Evolutionary conservation across 2,113 vertebrate species (phyloP).

Genomic region (Ochotona curzoniae): DNA sequence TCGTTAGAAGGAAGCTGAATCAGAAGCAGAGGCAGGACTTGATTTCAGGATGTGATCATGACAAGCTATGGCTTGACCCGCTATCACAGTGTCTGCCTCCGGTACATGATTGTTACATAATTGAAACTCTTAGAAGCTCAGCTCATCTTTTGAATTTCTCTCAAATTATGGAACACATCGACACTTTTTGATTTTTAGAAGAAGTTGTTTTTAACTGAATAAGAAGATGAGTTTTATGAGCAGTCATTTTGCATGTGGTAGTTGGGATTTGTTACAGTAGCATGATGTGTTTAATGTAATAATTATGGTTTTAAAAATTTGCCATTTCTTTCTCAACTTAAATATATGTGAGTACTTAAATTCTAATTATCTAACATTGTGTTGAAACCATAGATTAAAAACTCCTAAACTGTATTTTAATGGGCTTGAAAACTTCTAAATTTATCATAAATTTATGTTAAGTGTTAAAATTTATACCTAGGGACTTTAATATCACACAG

Average conservation of each 20-base stretch:
- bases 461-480: slow-evolving; percentile 88
- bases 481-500: slow-evolving; percentile 85
- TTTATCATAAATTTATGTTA: slow-evolving; percentile 87
- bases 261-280: slow-evolving; percentile 72
- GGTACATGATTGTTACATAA: neutral
- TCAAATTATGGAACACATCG: slow-evolving; percentile 59
- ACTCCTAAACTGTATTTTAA: slow-evolving; percentile 84
- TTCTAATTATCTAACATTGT: slow-evolving; percentile 80
- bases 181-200: slow-evolving; percentile 62
- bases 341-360: slow-evolving; percentile 79
- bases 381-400: slow-evolving; percentile 81
- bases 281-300: slow-evolving; percentile 77
- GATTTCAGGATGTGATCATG: too few species aligned
- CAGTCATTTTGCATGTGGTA: slow-evolving; percentile 38
- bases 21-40: too few species aligned
- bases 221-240: slow-evolving; percentile 72
- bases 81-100: too few species aligned
- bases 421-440: slow-evolving; percentile 83
- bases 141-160: slow-evolving; percentile 4
- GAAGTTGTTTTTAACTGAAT: slow-evolving; percentile 57
- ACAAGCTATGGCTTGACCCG: too few species aligned
- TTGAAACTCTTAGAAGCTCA: neutral
- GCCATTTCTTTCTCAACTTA: slow-evolving; percentile 82
- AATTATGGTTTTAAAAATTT: slow-evolving; percentile 82
- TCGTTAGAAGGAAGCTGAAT: too few species aligned